Percentiles rank a stretch among this genome's conserved stretches.
Conservation (phyloP, 2,888 invertebrate genomes). For the Pyrgus malvae region DNA sequence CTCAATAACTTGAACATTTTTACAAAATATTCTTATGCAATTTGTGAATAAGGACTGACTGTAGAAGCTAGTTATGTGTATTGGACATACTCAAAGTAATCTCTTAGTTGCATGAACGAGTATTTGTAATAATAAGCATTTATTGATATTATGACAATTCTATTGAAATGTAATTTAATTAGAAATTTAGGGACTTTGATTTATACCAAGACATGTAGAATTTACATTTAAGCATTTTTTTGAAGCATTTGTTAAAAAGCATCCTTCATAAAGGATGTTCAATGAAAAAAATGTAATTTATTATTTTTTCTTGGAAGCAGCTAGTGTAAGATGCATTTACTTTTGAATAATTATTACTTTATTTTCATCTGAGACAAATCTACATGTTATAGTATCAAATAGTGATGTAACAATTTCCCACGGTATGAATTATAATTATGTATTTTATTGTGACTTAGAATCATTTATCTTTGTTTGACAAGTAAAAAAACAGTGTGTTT, state of each 20-base stretch:
- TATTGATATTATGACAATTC: slow-evolving; percentile 35
- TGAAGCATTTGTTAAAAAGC: too few relatives aligned
- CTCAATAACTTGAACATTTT: slow-evolving; percentile 63
- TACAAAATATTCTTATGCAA: slow-evolving; percentile 61
- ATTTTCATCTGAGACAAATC: background rate
- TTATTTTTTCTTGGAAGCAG: background rate
- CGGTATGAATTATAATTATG: background rate
- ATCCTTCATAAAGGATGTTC: too few relatives aligned
- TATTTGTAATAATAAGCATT: slow-evolving; percentile 47
- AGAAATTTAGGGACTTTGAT: slow-evolving; percentile 7
- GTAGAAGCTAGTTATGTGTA: slow-evolving; percentile 61
- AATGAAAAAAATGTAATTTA: too few relatives aligned
- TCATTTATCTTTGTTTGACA: slow-evolving; percentile 35
- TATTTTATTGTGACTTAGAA: slow-evolving; percentile 17
- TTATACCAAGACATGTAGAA: slow-evolving; percentile 1
- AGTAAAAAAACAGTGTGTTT: slow-evolving; percentile 50
- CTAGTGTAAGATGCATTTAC: slow-evolving; percentile 12
- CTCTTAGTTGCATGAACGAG: slow-evolving; percentile 49
- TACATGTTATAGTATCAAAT: too few relatives aligned
- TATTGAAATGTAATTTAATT: slow-evolving; percentile 12
- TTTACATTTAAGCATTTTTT: too few relatives aligned
- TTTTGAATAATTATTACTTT: slow-evolving; percentile 10
- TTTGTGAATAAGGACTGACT: slow-evolving; percentile 71
- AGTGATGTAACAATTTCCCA: too few relatives aligned
- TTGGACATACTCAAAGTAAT: slow-evolving; percentile 47